Evolutionary conservation across 2,113 vertebrate genomes (phyloP).

Genomic region (Miniopterus natalensis): DNA sequence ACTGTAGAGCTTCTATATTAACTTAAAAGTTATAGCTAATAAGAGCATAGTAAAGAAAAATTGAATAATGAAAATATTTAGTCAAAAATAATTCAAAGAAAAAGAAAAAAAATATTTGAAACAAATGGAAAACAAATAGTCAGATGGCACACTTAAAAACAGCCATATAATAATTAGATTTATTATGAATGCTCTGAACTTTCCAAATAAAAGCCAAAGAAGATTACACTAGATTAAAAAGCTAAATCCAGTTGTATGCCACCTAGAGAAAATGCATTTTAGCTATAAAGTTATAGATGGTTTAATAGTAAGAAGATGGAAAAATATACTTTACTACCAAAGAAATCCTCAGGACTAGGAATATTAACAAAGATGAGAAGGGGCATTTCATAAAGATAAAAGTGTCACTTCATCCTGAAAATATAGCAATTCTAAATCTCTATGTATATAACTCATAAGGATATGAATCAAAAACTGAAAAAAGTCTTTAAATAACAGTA

Average conservation of each 20-base stretch:
- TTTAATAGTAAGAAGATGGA: not conserved
- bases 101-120: not conserved
- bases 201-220: not conserved
- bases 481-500: not conserved
- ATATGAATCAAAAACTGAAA: not conserved
- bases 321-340: not conserved
- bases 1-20: not conserved
- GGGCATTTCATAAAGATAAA: not conserved
- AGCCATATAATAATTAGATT: not conserved
- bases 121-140: not conserved
- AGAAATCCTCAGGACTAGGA: not conserved
- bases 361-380: conserved; percentile 2
- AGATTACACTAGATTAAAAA: not conserved
- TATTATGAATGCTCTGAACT: not conserved
- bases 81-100: not conserved
- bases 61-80: not conserved
- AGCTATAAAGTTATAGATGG: not conserved
- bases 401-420: not conserved
- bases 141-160: not conserved
- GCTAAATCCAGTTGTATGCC: not conserved
- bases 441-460: not conserved
- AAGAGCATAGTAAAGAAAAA: not conserved
- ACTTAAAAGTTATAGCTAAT: not conserved
- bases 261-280: not conserved
- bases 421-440: not conserved